A percentile compares a stretch with the other conserved stretches of the same genome.
Conservation (phyloP, 92 coral and sea anemone species). For the Galaxea fascicularis region DNA sequence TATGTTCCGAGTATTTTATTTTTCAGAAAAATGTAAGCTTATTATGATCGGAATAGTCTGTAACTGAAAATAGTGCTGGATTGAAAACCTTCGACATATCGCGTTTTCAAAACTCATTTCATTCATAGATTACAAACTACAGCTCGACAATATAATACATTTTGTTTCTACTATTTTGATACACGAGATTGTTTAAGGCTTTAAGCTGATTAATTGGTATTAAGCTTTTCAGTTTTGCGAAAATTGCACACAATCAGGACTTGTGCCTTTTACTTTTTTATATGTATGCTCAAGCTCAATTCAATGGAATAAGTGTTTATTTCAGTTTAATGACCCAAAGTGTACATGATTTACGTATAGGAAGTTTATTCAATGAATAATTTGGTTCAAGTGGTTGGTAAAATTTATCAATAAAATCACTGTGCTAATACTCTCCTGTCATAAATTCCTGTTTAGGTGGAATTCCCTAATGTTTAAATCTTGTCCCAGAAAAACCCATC, state of each 20-base stretch:
- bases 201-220: no score
- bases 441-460: neutral
- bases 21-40: neutral
- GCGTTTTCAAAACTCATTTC: neutral
- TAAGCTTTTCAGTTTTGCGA: neutral
- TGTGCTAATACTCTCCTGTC: no score
- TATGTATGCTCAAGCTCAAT: neutral
- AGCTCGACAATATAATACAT: neutral
- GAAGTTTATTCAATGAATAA: conserved; percentile 16
- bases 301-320: neutral
- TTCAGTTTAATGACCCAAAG: conserved; percentile 11
- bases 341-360: conserved; percentile 16
- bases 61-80: neutral
- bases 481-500: neutral
- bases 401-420: neutral
- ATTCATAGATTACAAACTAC: neutral
- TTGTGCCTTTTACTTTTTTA: neutral
- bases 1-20: neutral
- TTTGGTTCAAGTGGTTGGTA: conserved; percentile 7
- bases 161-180: neutral
- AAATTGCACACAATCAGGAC: neutral
- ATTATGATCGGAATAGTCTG: neutral
- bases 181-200: neutral
- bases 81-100: neutral
- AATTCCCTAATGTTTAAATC: neutral